Conservation (phyloP, 2,113 vertebrate species). For the Tricholaema leucomelas region DNA sequence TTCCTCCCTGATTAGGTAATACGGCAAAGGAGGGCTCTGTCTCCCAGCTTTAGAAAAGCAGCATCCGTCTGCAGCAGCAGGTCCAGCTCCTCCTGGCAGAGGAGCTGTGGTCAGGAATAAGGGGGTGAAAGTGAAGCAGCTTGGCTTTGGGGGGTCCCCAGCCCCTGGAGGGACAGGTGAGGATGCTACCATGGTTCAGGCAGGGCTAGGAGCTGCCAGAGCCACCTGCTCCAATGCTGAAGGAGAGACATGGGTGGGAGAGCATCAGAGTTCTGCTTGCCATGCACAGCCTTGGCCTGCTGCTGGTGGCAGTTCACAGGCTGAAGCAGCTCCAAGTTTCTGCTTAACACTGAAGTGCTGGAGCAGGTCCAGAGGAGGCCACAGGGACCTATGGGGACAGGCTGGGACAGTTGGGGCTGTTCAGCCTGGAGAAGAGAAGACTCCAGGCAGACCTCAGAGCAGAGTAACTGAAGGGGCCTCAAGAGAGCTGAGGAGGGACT, state of each 20-base stretch:
- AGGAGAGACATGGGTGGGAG: neutral
- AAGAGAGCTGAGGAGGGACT: too few species aligned
- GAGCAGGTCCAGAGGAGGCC: too few species aligned
- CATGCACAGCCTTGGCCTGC: neutral
- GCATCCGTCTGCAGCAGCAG: neutral
- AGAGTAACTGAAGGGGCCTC: too few species aligned
- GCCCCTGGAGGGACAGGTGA: neutral
- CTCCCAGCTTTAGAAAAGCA: neutral
- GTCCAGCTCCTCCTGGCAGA: neutral
- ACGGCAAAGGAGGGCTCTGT: neutral
- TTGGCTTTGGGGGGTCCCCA: neutral
- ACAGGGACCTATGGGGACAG: too few species aligned
- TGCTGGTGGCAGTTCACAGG: neutral
- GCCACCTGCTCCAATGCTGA: rapidly evolving
- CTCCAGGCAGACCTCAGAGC: too few species aligned
- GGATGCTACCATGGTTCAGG: neutral
- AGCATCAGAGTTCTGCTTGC: neutral
- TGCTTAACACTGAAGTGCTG: neutral
- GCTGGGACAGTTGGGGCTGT: too few species aligned
- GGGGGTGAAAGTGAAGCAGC: neutral
- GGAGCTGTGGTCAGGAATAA: neutral
- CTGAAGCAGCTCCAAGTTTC: neutral
- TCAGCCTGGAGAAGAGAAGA: too few species aligned
- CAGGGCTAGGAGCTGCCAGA: neutral
- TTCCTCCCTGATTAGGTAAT: constrained; percentile 5